Evolutionary conservation across 2,888 invertebrate genomes (phyloP).

Genomic region (Lasioglossum vierecki): DNA sequence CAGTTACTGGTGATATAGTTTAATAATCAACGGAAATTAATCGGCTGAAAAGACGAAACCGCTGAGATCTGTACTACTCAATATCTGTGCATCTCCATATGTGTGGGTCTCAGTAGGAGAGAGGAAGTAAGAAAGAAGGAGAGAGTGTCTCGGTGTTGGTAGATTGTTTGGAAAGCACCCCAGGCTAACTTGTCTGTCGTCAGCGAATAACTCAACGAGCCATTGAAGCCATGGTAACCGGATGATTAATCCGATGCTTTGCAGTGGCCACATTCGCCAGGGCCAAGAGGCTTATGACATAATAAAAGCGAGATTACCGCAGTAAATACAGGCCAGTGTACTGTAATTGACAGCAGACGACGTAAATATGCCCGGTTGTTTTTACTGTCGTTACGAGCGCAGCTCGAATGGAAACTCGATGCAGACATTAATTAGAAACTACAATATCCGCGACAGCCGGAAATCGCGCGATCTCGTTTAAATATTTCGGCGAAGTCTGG

Average conservation of each 20-base stretch:
- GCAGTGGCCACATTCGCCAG: conserved; percentile 32
- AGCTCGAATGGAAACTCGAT: not conserved
- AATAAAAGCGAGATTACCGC: conserved; percentile 49
- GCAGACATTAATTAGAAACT: not conserved
- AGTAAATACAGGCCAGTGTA: conserved; percentile 25
- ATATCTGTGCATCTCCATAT: no score
- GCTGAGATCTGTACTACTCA: no score
- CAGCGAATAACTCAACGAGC: conserved; percentile 24
- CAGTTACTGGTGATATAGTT: not conserved
- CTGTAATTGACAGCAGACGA: conserved; percentile 15
- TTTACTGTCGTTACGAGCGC: not conserved
- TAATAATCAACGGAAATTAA: not conserved
- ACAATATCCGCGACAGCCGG: not conserved
- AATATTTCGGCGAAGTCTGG: not conserved
- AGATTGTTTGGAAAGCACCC: not conserved
- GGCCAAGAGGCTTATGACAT: conserved; percentile 30
- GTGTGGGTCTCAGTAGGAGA: no score
- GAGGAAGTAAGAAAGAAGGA: no score
- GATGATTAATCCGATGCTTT: conserved; percentile 47
- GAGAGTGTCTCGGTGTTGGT: not conserved
- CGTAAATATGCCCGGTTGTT: conserved; percentile 3
- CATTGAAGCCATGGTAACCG: conserved; percentile 33
- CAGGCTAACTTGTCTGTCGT: conserved; percentile 14
- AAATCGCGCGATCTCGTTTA: not conserved
- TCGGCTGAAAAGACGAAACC: no score